A percentile compares a stretch with the other conserved stretches of the same genome.
Conservation (phyloP, 2,113 vertebrate species). For the Heterochromis multidens region DNA sequence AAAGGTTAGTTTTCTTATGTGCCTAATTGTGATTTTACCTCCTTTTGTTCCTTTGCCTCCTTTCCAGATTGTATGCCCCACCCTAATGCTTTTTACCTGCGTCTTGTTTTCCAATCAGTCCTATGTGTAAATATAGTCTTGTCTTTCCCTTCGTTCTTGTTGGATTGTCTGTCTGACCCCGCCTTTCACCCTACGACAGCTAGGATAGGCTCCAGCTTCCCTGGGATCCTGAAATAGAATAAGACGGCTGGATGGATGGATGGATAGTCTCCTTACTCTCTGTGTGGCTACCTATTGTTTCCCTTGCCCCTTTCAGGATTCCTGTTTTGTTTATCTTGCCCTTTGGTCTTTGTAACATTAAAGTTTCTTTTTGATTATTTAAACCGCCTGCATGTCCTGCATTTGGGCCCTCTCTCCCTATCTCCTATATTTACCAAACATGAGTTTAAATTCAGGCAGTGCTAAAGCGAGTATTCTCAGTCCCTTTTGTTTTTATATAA, state of each 20-base stretch:
- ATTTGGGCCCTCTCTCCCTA: background rate
- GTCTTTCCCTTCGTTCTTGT: background rate
- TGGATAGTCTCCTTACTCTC: background rate
- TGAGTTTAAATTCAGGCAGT: background rate
- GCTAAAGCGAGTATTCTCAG: background rate
- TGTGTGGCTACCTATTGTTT: too few relatives aligned
- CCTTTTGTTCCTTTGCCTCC: too few relatives aligned
- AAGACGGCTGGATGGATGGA: background rate
- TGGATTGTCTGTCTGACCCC: background rate
- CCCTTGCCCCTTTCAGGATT: too few relatives aligned
- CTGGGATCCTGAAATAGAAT: background rate
- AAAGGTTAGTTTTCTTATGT: background rate
- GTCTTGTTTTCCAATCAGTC: background rate
- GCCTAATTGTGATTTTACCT: too few relatives aligned
- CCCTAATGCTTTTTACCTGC: too few relatives aligned
- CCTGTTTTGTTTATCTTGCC: too few relatives aligned
- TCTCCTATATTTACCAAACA: background rate
- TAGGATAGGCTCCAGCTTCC: background rate
- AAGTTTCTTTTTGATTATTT: background rate
- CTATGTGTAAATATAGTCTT: background rate
- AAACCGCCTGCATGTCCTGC: background rate
- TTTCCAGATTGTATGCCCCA: too few relatives aligned
- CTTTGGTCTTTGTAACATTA: background rate
- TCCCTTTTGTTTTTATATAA: too few relatives aligned
- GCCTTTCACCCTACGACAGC: too few relatives aligned